phyloP scores from a whole-genome alignment of 2,113 vertebrate species.

The Trachemys scripta region DNA sequence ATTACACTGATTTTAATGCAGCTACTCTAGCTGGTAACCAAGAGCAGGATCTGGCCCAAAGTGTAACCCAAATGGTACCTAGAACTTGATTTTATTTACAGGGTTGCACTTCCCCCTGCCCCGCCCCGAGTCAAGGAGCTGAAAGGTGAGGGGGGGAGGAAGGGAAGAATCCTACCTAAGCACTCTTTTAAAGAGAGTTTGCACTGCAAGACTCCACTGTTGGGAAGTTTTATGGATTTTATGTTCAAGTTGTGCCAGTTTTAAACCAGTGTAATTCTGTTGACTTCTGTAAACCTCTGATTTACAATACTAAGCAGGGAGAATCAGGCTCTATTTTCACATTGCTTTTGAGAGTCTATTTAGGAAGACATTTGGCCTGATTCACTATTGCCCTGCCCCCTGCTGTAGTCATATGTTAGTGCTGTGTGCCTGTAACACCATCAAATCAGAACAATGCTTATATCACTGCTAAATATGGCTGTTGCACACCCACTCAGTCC shows the following conservation, averaged over 20 bases:
- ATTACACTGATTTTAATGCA: background rate
- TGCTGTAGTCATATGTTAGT: background rate
- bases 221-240: background rate
- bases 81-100: background rate
- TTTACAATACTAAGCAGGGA: background rate
- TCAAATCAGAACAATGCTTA: background rate
- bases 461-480: background rate
- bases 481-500: background rate
- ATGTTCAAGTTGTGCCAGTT: background rate
- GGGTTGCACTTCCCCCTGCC: background rate
- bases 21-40: background rate
- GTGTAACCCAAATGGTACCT: background rate
- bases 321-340: background rate
- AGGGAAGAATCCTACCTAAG: background rate
- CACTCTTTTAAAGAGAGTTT: background rate
- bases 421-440: background rate
- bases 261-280: background rate
- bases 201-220: background rate
- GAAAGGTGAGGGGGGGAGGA: rapidly evolving
- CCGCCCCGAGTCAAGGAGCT: too few relatives aligned
- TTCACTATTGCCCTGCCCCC: background rate
- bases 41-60: background rate
- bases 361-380: background rate
- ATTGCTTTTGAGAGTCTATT: background rate
- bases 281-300: background rate